Conservation (phyloP, 2,888 invertebrate species). For the Cerastis leucographa region DNA sequence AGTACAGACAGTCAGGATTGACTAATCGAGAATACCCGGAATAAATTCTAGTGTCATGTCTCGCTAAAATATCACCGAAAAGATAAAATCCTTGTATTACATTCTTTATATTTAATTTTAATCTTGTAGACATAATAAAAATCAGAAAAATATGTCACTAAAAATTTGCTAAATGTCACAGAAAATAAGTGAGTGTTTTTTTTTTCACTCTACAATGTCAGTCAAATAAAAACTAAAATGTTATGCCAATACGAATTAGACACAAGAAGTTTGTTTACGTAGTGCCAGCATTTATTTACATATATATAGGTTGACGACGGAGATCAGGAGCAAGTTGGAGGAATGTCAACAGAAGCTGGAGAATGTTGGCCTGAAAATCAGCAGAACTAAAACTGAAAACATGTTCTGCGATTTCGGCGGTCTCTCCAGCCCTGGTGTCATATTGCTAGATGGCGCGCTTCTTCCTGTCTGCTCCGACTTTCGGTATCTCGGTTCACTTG, state of each 20-base stretch:
- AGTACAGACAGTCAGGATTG: not conserved
- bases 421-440: too few species aligned
- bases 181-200: conserved; percentile 15
- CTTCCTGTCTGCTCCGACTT: too few species aligned
- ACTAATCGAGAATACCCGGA: not conserved
- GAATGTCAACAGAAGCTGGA: too few species aligned
- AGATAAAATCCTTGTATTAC: not conserved
- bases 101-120: conserved; percentile 32
- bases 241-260: not conserved
- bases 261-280: not conserved
- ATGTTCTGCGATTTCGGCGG: too few species aligned
- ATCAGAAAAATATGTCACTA: not conserved
- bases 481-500: too few species aligned
- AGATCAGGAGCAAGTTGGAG: too few species aligned
- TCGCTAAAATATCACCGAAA: conserved; percentile 15
- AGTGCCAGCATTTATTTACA: not conserved
- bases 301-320: too few species aligned
- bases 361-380: too few species aligned
- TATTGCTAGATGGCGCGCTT: too few species aligned
- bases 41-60: not conserved
- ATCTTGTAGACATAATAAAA: conserved; percentile 30
- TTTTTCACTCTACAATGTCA: not conserved
- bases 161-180: conserved; percentile 11
- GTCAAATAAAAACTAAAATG: not conserved
- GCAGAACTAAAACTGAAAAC: too few species aligned